A percentile compares a stretch with the other conserved stretches of the same genome.
phyloP scores from a whole-genome alignment of 1,140 invertebrate genomes.

The Zaprionus ghesquierei region DNA sequence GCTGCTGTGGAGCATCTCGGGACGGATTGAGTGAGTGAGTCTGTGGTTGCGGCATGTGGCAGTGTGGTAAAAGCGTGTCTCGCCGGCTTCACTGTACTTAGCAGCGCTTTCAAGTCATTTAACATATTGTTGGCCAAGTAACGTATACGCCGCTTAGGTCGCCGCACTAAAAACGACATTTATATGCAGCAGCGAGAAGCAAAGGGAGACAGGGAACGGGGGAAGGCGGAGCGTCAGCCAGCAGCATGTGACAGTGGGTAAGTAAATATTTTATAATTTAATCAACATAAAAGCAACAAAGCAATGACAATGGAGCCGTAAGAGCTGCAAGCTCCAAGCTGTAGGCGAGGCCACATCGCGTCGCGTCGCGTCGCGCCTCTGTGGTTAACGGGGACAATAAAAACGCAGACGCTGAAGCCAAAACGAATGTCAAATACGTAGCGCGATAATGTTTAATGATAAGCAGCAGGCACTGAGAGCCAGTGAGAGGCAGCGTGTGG shows the following conservation, averaged over 20 bases:
- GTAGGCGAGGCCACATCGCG: background rate
- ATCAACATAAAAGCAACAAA: conserved; percentile 81
- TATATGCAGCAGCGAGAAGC: conserved; percentile 28
- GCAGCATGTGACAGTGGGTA: conserved; percentile 16
- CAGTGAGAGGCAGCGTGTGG: conserved; percentile 3
- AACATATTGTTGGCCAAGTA: conserved; percentile 45
- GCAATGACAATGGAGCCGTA: conserved; percentile 39
- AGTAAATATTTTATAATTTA: conserved; percentile 81
- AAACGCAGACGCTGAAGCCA: conserved; percentile 34
- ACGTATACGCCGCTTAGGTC: conserved; percentile 53
- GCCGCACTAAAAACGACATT: conserved; percentile 61
- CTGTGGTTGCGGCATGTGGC: background rate
- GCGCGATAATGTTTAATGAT: conserved; percentile 77
- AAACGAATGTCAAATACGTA: conserved; percentile 55
- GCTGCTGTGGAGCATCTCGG: background rate
- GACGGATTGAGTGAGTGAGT: background rate
- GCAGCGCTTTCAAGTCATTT: conserved; percentile 2
- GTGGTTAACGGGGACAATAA: conserved; percentile 58
- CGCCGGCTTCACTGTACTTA: background rate
- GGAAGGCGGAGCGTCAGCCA: background rate
- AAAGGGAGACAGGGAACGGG: background rate
- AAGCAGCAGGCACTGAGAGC: conserved; percentile 43
- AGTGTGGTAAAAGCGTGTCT: background rate
- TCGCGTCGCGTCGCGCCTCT: conserved; percentile 30
- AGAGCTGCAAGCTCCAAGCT: conserved; percentile 9